These are phyloP conservation scores for Dromiciops gliroides DNA, from an alignment of 2,113 vertebrate species.

Conservation along the genomic window DNA sequence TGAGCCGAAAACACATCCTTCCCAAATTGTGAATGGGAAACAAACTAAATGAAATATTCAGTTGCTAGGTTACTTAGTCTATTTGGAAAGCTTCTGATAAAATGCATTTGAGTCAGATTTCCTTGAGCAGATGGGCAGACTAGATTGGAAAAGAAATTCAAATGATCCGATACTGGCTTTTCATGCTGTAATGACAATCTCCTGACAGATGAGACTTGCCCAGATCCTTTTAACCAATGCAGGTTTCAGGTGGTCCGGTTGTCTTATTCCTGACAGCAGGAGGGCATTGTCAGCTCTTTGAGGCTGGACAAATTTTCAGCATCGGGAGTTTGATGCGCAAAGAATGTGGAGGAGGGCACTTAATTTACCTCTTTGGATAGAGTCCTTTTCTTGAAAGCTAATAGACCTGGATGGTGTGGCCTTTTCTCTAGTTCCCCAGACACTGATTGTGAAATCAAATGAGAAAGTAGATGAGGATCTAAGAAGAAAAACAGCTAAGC, in stretches of 20 bases:
- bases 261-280: background rate
- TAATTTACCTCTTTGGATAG: background rate
- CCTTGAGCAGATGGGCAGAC: slow-evolving; percentile 73
- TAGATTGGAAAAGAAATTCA: slow-evolving; percentile 76
- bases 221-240: slow-evolving; percentile 39
- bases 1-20: slow-evolving; percentile 65
- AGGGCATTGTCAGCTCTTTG: background rate
- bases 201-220: slow-evolving; percentile 26
- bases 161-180: slow-evolving; percentile 69
- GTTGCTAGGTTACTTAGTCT: slow-evolving; percentile 75
- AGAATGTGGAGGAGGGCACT: background rate
- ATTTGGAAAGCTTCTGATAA: slow-evolving; percentile 68
- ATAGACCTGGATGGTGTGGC: background rate
- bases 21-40: slow-evolving; percentile 61
- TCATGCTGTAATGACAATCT: slow-evolving; percentile 62
- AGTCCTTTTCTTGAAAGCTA: slow-evolving; percentile 1
- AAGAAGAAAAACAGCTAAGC: slow-evolving; percentile 14
- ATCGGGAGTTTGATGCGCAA: background rate
- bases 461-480: background rate
- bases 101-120: slow-evolving; percentile 76
- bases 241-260: slow-evolving; percentile 5
- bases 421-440: slow-evolving; percentile 36
- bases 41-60: slow-evolving; percentile 57
- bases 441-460: slow-evolving; percentile 35
- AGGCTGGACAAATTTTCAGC: slow-evolving; percentile 29